Base-by-base conservation (phyloP, 2,797 vertebrate genomes). In the Parambassis ranga region DNA sequence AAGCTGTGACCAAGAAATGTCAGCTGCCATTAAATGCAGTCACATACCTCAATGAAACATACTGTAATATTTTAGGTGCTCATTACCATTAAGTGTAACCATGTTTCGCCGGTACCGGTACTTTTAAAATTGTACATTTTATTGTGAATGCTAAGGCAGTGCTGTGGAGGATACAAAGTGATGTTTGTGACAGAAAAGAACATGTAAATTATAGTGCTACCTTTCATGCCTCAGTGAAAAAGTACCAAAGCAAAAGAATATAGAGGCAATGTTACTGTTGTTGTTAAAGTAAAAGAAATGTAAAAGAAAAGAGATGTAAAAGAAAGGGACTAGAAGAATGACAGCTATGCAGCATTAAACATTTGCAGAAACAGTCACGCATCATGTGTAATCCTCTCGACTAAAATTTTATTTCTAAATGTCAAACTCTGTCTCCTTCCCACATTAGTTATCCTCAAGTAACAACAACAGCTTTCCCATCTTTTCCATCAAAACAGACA, bases 1-100 rank as follows among this genome's bases (percentile, higher is more conserved):
- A 89, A 65, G 77, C 90, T 89, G 91, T 32, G 87, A 85, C 67
- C 33, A 76, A 74, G 75, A 92, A 93, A 93, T 92, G 91, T 92
- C 91, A 93, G 64, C 75, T 80, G 69, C 84, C 85, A 90, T 89
- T 90, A 84, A 87, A 82, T 6, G 62, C 73, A 56, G 56, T 77
- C 77, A 79, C 65, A 83, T 20, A 71, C 49, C 56, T 82, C 59
- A 67, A 11, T 33, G 42, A 68, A 50, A 55, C 57, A 37, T 20
- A n/a, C n/a, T n/a, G n/a, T n/a, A 44, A 61, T 59, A 70, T 75
- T 66, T 63, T 37, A 71, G 55, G 37, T 48, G 23, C 38, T 59
- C 49, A 53, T 73, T 66, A 44, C 10, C 23, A 52, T n/a, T n/a
- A n/a, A n/a, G n/a, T n/a, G n/a, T n/a, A n/a, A n/a, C n/a, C n/a